Base-by-base conservation (phyloP, 2,888 invertebrate species). In the Cryptus viduatorius region DNA sequence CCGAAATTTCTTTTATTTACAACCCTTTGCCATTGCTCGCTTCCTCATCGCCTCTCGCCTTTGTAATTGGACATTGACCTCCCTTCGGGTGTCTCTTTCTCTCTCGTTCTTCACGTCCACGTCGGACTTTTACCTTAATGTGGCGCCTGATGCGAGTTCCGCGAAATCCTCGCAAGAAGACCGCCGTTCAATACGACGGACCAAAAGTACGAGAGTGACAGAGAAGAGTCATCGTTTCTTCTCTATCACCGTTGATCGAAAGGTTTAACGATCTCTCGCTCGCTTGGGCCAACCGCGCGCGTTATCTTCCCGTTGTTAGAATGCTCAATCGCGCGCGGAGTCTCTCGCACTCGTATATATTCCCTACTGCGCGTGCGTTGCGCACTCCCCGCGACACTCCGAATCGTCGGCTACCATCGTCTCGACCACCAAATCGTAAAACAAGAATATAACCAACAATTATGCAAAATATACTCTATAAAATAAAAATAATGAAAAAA, bases 221-320 rank as follows among this genome's bases (percentile, higher is more conserved):
- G n/a, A 72, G 56, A 42, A 5, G 42, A 19, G 7, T n/a, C 46
- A 64, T 64, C 46, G 19, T 16, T 53, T 50, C 46, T 19, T 73
- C 73, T 73, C 73, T 61, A 48, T 75, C 61, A 1, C 64, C 73
- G 73, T 75, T 75, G 61, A 75, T 75, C 73, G 73, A 75, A 75
- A 61, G 73, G 64, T 75, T 75, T 75, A 75, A 75, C 73, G 64
- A 85, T 83, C 83, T 83, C 64, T 64, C 82, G 64, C 53, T 44
- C 65, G 53, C 75, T 85, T 86, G 85, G 83, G 86, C 87, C 86
- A 37, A 37, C 73, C 79, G 73, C 80, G 24, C 67, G 84, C 79
- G 84, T 86, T 87, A 86, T 88, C 86, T 83, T 75, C 67, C 76
- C 82, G 76, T 86, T 87, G 87, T 88, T 88, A 86, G 86, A 85